Evolutionary conservation across 2,113 vertebrate genomes (phyloP).

Genomic region (Prietella phreatophila): DNA sequence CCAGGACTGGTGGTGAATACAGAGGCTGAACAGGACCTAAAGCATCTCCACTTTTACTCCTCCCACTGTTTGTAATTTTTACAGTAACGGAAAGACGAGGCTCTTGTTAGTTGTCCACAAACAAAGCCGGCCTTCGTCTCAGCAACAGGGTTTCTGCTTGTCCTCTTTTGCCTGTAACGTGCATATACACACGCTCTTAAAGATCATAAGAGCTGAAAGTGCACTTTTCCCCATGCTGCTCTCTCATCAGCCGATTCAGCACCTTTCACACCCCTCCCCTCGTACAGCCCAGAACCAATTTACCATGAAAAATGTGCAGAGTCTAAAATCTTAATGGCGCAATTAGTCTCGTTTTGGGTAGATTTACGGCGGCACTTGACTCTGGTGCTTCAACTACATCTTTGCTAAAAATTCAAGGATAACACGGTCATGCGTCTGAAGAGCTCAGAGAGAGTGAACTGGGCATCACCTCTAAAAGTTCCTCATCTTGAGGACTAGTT

Average conservation of each 20-base stretch:
- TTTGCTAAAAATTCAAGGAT: slow-evolving; percentile 57
- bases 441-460: slow-evolving; percentile 23
- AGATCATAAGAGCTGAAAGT: slow-evolving; percentile 71
- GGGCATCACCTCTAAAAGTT: slow-evolving; percentile 36
- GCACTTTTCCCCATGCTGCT: slow-evolving; percentile 63
- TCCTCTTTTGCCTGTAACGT: slow-evolving; percentile 16
- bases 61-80: neutral
- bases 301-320: slow-evolving; percentile 59
- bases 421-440: slow-evolving; percentile 44
- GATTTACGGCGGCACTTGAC: slow-evolving; percentile 61
- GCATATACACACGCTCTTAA: slow-evolving; percentile 59
- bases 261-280: slow-evolving; percentile 44
- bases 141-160: slow-evolving; percentile 27
- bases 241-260: slow-evolving; percentile 67
- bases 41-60: neutral
- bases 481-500: slow-evolving; percentile 9
- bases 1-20: neutral
- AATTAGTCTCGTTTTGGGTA: slow-evolving; percentile 65
- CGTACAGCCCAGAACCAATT: slow-evolving; percentile 54
- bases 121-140: slow-evolving; percentile 34
- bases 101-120: slow-evolving; percentile 15
- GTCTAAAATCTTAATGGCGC: slow-evolving; percentile 65
- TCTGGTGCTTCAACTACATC: slow-evolving; percentile 56
- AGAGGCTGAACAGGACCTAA: neutral
- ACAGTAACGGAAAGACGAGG: neutral